These are phyloP conservation scores for Chloromyia formosa DNA, from an alignment of 2,888 invertebrate genomes.

Conservation along the genomic window DNA sequence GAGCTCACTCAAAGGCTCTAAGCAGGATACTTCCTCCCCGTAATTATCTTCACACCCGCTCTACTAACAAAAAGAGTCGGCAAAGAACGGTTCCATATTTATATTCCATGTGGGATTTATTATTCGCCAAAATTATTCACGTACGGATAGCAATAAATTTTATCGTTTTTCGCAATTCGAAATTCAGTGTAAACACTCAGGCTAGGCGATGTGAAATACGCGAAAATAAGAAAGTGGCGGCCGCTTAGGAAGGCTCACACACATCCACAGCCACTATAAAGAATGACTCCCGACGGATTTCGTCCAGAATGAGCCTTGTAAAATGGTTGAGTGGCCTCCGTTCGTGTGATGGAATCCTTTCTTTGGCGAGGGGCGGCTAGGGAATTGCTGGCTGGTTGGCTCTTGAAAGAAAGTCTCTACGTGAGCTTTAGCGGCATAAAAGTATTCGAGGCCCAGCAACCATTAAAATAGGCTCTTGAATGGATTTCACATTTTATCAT, in stretches of 20 bases:
- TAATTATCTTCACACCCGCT: slow-evolving; percentile 29
- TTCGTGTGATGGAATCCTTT: too few relatives aligned
- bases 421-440: neutral
- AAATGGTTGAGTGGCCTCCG: neutral
- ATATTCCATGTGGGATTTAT: slow-evolving; percentile 36
- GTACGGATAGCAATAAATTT: slow-evolving; percentile 31
- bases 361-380: too few relatives aligned
- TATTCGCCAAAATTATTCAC: slow-evolving; percentile 33
- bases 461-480: slow-evolving; percentile 22
- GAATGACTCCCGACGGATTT: neutral
- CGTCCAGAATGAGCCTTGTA: neutral
- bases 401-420: neutral
- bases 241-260: neutral
- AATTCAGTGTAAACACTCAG: slow-evolving; percentile 26
- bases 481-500: slow-evolving; percentile 29
- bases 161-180: slow-evolving; percentile 25
- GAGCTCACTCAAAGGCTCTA: neutral
- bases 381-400: too few relatives aligned
- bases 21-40: neutral
- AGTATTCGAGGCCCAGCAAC: slow-evolving; percentile 3
- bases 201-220: slow-evolving; percentile 19
- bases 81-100: neutral
- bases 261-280: neutral
- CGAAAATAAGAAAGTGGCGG: neutral
- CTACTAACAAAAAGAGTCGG: neutral